Conservation (phyloP, 2,888 invertebrate genomes). For the Tetranychus truncatus region DNA sequence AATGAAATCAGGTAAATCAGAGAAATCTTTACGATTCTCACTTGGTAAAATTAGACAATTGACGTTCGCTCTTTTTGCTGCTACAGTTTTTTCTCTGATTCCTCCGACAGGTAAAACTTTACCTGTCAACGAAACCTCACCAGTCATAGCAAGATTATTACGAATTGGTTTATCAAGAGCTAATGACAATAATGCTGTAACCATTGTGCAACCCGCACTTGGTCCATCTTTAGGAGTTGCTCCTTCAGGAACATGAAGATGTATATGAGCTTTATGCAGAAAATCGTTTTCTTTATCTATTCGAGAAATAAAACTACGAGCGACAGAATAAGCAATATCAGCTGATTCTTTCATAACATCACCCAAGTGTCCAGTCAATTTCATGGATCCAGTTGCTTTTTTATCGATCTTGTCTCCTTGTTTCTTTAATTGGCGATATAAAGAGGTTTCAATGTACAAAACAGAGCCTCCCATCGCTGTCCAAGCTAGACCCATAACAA, state of each 20-base stretch:
- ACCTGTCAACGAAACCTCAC: conserved; percentile 88
- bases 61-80: conserved; percentile 90
- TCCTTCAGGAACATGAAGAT: conserved; percentile 86
- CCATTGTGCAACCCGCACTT: conserved; percentile 89
- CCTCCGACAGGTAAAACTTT: conserved; percentile 93
- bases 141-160: conserved; percentile 89
- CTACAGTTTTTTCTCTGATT: conserved; percentile 95
- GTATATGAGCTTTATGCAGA: conserved; percentile 64
- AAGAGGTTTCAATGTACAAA: conserved; percentile 75
- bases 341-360: conserved; percentile 99
- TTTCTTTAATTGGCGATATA: conserved; percentile 30
- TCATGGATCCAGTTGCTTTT: conserved; percentile 43
- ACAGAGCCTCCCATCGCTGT: conserved; percentile 97
- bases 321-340: conserved; percentile 80
- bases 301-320: conserved; percentile 53
- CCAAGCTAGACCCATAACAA: conserved; percentile 98
- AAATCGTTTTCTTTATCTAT: conserved; percentile 51
- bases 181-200: conserved; percentile 79
- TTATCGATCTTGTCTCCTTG: conserved; percentile 13
- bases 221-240: conserved; percentile 98
- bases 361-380: conserved; percentile 85
- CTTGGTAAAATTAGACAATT: conserved; percentile 74
- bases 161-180: conserved; percentile 54
- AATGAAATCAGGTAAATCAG: conserved; percentile 78
- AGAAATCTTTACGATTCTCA: conserved; percentile 89